These are phyloP conservation scores for Pristiophorus japonicus DNA, from an alignment of 2,113 vertebrate genomes.

Conservation along the genomic window DNA sequence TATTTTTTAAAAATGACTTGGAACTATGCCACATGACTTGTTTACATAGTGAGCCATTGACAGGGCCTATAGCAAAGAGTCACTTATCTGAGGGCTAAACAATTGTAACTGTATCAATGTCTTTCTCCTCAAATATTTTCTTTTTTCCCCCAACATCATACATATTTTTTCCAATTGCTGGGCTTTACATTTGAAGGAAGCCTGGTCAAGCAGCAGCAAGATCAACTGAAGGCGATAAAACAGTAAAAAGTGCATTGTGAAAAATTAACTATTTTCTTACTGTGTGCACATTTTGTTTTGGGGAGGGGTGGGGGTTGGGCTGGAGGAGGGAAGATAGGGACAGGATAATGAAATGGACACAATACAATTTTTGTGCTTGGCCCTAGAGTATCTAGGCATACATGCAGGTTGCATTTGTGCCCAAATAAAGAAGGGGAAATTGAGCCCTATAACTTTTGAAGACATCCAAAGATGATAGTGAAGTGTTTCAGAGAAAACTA, in stretches of 20 bases:
- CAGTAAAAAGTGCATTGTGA: background rate
- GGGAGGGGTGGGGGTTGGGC: too few species aligned
- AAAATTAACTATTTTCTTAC: background rate
- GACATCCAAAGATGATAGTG: too few species aligned
- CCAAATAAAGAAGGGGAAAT: background rate
- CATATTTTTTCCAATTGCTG: background rate
- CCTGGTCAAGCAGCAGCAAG: background rate
- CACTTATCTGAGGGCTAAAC: background rate
- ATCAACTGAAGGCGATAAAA: background rate
- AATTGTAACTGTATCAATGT: background rate
- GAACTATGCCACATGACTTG: background rate
- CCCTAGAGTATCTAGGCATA: background rate
- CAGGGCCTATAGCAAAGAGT: too few species aligned
- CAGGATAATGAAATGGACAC: background rate
- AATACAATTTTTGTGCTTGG: background rate
- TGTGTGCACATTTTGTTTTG: background rate
- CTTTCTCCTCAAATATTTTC: background rate
- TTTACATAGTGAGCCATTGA: background rate
- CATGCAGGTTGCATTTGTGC: background rate
- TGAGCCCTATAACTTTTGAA: background rate
- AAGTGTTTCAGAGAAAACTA: background rate
- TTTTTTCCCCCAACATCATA: background rate
- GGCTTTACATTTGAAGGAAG: background rate
- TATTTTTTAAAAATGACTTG: too few species aligned
- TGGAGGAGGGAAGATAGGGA: too few species aligned